Base-by-base conservation (phyloP, 2,113 vertebrate species). In the Pyxicephalus adspersus region DNA sequence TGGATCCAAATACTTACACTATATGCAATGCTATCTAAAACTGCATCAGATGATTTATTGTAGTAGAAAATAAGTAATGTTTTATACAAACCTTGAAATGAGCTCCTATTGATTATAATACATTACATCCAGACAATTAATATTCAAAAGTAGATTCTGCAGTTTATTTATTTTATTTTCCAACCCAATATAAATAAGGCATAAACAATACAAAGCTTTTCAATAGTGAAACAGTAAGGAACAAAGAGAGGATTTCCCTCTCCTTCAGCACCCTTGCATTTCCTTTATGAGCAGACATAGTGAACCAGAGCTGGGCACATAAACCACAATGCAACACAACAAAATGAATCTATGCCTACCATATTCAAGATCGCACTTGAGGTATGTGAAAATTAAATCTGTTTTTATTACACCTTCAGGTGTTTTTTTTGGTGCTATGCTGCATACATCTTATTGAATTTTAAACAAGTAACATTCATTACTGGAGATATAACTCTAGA, bases 311-410 rank as follows among this genome's bases (percentile, higher is more conserved):
- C 78, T 0, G 74, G 86, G 83, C 83, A 73, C 83, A 0, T 38
- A 84, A 9, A 19, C 85, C 1, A 45, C 29, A 61, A 57, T 52
- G 80, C 71, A 66, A 25, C 85, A 22, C 50, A 67, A 85, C 68
- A 81, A 84, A 84, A 88, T 88, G 83, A 89, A 88, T 83, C 78
- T 86, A 55, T 81, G 84, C 84, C 72, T 88, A 2, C 83, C 79
- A 74, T 83, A 87, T 83, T 83, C 86, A 45, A 80, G 86, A 67
- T 83, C 84, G 64, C 87, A 82, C 84, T 86, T 86, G 84, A 84
- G 90, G 90, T 91, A 83, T 88, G 90, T 83, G 45, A 57, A 68
- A 77, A 76, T 31, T 29, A 45, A 68, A 80, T 2, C 31, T 65
- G n/a, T 34, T 65, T 71, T 55, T 3, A 71, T 54, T 54, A 25